Evolutionary conservation across 1,140 invertebrate genomes (phyloP).

Genomic region (Pseudachorutes palmiensis): DNA sequence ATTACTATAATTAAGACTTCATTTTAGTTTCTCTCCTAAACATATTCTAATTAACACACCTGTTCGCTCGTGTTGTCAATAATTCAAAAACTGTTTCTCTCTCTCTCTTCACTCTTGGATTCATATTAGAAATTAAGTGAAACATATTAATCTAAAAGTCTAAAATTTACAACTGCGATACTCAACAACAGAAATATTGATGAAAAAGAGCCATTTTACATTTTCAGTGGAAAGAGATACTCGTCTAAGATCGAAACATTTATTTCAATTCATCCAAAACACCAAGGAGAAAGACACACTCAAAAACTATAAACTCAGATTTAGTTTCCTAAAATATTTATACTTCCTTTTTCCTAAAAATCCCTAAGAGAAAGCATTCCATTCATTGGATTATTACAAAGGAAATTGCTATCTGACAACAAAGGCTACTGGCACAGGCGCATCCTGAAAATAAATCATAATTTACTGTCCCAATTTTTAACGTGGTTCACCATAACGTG

Average conservation of each 20-base stretch:
- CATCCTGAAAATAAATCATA: no score
- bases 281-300: no score
- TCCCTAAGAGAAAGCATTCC: no score
- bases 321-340: no score
- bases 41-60: background rate
- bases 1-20: background rate
- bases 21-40: background rate
- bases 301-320: no score
- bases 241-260: background rate
- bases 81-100: background rate
- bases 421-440: no score
- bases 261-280: no score
- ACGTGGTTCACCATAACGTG: no score
- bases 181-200: slow-evolving; percentile 3
- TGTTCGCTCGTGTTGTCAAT: background rate
- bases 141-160: background rate
- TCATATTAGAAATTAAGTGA: background rate
- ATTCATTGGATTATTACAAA: no score
- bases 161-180: slow-evolving; percentile 4
- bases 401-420: no score
- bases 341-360: no score
- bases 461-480: no score
- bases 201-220: slow-evolving; percentile 13
- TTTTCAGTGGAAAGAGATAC: slow-evolving; percentile 1
- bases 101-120: background rate